phyloP scores from a whole-genome alignment of 2,113 vertebrate species.

The Lamprotornis superbus region DNA sequence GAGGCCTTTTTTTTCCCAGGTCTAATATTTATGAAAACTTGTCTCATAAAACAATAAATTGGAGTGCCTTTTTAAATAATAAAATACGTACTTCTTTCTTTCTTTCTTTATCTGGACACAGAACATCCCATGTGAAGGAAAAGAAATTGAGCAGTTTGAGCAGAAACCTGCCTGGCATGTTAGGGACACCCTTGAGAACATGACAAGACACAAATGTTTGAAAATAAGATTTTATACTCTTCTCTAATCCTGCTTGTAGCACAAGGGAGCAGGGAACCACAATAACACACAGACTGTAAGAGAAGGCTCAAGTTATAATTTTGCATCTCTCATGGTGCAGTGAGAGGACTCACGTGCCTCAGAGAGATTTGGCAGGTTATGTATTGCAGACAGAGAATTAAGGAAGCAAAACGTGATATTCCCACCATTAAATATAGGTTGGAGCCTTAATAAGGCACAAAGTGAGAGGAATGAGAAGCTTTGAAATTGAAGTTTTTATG shows the following conservation, averaged over 20 bases:
- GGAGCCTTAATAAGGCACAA: slow-evolving; percentile 16
- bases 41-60: neutral
- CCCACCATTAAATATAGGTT: neutral
- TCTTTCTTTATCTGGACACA: neutral
- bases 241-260: neutral
- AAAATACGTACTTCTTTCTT: neutral
- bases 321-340: neutral
- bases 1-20: neutral
- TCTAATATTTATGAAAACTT: neutral
- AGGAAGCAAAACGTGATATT: neutral
- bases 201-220: neutral
- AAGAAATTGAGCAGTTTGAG: neutral
- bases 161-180: neutral
- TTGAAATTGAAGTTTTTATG: slow-evolving; percentile 23
- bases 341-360: neutral
- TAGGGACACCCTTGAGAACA: neutral
- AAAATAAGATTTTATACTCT: neutral
- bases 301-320: neutral
- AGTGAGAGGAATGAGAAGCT: slow-evolving; percentile 7
- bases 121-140: neutral
- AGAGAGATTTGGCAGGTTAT: neutral
- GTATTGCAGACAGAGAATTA: neutral
- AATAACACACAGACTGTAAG: neutral
- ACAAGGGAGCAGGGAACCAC: neutral
- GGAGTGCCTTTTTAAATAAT: neutral